A percentile compares a stretch with the other conserved stretches of the same genome.
phyloP scores from a whole-genome alignment of 2,113 vertebrate genomes.

The Pedetes capensis region DNA sequence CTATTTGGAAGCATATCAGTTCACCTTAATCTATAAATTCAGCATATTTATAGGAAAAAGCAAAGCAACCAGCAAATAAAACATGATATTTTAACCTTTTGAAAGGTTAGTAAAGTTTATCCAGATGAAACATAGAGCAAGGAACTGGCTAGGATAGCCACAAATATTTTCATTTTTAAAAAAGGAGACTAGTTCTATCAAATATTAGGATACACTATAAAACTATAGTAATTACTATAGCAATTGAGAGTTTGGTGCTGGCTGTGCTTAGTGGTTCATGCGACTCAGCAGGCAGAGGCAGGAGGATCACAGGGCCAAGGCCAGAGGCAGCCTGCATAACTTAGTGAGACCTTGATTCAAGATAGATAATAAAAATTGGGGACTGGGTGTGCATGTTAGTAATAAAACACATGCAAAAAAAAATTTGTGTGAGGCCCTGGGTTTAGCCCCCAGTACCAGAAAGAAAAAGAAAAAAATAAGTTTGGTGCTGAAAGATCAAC shows the following conservation, averaged over 20 bases:
- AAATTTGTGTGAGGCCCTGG: too few relatives aligned
- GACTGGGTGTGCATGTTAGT: too few relatives aligned
- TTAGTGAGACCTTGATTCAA: too few relatives aligned
- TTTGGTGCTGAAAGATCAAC: not conserved
- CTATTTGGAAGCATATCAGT: not conserved
- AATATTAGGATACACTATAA: not conserved
- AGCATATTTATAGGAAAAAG: not conserved
- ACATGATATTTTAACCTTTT: not conserved
- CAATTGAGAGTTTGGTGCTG: not conserved
- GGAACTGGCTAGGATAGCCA: not conserved
- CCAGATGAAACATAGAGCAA: not conserved
- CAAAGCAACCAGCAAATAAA: too few relatives aligned
- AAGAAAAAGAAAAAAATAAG: too few relatives aligned
- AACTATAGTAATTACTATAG: not conserved
- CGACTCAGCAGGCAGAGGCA: too few relatives aligned
- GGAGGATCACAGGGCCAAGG: too few relatives aligned
- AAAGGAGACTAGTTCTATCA: not conserved
- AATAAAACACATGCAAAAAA: too few relatives aligned
- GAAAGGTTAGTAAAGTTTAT: not conserved
- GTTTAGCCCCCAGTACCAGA: too few relatives aligned
- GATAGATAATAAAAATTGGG: too few relatives aligned
- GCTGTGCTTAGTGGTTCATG: too few relatives aligned
- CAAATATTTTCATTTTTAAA: not conserved
- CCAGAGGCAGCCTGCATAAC: too few relatives aligned
- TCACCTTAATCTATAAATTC: not conserved